Evolutionary conservation across 2,888 invertebrate species (phyloP).

Genomic region (Pyrocoelia pectoralis): DNA sequence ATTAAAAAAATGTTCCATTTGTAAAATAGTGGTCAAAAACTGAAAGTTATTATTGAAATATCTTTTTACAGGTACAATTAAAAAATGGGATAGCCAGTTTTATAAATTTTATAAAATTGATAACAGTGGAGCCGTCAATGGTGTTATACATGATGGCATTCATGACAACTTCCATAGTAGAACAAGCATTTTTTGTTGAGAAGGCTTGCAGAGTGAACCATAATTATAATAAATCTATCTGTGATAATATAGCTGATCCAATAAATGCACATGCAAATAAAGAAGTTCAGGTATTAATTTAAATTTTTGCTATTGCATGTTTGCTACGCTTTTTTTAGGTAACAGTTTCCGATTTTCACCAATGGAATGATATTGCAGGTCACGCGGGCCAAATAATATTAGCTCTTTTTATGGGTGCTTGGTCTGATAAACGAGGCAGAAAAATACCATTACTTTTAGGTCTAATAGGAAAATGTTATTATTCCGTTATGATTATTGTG

Average conservation of each 20-base stretch:
- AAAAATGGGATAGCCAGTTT: background rate
- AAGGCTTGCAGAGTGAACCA: slow-evolving; percentile 81
- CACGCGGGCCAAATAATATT: slow-evolving; percentile 78
- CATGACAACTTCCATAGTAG: slow-evolving; percentile 81
- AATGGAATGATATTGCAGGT: slow-evolving; percentile 79
- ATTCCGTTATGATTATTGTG: slow-evolving; percentile 77
- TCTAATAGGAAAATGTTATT: slow-evolving; percentile 75
- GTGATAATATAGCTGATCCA: slow-evolving; percentile 67
- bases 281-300: slow-evolving; percentile 78
- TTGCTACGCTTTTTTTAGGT: slow-evolving; percentile 59
- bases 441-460: slow-evolving; percentile 79
- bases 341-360: slow-evolving; percentile 78
- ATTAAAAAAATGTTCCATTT: too few species aligned
- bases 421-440: slow-evolving; percentile 81
- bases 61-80: background rate
- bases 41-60: too few species aligned
- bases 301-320: too few species aligned
- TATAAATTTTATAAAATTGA: slow-evolving; percentile 10
- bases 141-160: slow-evolving; percentile 89
- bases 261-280: slow-evolving; percentile 68
- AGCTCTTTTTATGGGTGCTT: slow-evolving; percentile 82
- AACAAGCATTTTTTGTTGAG: slow-evolving; percentile 80
- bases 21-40: too few species aligned
- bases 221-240: slow-evolving; percentile 72
- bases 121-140: slow-evolving; percentile 87